Percentiles rank a stretch among this genome's conserved stretches.
phyloP scores from a whole-genome alignment of 2,113 vertebrate species.

The Thomomys bottae region DNA sequence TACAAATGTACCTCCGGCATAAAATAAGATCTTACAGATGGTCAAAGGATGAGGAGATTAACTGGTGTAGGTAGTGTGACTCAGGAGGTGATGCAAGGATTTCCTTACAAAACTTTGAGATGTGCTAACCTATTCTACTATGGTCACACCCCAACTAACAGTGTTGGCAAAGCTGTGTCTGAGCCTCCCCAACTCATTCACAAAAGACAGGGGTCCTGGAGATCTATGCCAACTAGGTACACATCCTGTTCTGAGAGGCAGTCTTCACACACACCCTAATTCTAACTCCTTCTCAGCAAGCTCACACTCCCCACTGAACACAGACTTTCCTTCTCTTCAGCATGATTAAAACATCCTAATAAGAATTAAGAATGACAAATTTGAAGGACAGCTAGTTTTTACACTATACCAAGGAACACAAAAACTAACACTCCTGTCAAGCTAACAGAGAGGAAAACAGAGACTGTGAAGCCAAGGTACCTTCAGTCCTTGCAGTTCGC shows the following conservation, averaged over 20 bases:
- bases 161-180: not conserved
- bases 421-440: not conserved
- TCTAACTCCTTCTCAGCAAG: not conserved
- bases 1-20: not conserved
- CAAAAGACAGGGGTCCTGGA: not conserved
- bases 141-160: not conserved
- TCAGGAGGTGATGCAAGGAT: not conserved
- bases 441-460: not conserved
- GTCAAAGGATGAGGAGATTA: not conserved
- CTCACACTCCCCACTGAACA: not conserved
- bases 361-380: not conserved
- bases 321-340: not conserved
- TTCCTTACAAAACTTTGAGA: not conserved
- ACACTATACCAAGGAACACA: not conserved
- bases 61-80: not conserved
- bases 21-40: not conserved
- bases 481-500: constrained; percentile 96
- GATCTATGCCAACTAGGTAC: not conserved
- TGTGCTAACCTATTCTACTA: not conserved
- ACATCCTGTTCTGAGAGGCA: not conserved
- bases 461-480: constrained; percentile 80
- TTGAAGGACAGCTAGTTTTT: constrained; percentile 8
- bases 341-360: not conserved
- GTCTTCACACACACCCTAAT: constrained; percentile 1
- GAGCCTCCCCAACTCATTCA: not conserved